A percentile compares a stretch with the other conserved stretches of the same genome.
These are phyloP conservation scores for Sebastolobus alascanus DNA, from an alignment of 2,797 vertebrate species.

Conservation along the genomic window DNA sequence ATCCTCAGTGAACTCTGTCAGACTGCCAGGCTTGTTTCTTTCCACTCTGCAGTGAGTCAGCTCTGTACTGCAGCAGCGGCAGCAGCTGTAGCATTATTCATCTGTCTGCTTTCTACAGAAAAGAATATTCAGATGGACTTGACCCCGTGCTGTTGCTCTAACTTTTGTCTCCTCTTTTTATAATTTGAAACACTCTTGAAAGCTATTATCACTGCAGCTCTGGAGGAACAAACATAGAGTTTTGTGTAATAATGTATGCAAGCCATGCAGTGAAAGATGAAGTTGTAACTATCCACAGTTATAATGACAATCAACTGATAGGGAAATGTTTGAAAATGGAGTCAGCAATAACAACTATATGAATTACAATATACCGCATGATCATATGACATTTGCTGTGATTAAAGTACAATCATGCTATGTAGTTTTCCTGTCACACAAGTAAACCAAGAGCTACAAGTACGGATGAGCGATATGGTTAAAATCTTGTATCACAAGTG, in stretches of 20 bases:
- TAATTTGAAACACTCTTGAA: constrained; percentile 27
- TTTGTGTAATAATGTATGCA: constrained; percentile 14
- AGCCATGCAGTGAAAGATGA: neutral
- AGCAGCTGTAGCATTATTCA: constrained; percentile 34
- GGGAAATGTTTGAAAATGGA: neutral
- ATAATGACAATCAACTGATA: neutral
- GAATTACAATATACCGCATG: neutral
- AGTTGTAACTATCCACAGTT: neutral
- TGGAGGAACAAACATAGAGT: neutral
- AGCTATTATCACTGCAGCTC: neutral
- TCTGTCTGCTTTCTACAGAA: constrained; percentile 38
- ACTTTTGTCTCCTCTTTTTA: constrained; percentile 18
- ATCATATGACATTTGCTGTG: neutral
- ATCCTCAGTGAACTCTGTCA: constrained; percentile 46
- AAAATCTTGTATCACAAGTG: neutral
- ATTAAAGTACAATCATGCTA: neutral
- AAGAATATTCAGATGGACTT: constrained; percentile 46
- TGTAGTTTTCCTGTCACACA: neutral
- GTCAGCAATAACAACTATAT: neutral
- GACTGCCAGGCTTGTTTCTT: constrained; percentile 38
- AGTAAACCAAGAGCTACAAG: neutral
- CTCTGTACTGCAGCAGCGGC: constrained; percentile 56
- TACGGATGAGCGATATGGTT: too few species aligned
- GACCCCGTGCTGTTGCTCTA: constrained; percentile 34
- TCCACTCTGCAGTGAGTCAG: constrained; percentile 69